phyloP scores from a whole-genome alignment of 2,888 invertebrate species.

The Phaedon cochleariae region DNA sequence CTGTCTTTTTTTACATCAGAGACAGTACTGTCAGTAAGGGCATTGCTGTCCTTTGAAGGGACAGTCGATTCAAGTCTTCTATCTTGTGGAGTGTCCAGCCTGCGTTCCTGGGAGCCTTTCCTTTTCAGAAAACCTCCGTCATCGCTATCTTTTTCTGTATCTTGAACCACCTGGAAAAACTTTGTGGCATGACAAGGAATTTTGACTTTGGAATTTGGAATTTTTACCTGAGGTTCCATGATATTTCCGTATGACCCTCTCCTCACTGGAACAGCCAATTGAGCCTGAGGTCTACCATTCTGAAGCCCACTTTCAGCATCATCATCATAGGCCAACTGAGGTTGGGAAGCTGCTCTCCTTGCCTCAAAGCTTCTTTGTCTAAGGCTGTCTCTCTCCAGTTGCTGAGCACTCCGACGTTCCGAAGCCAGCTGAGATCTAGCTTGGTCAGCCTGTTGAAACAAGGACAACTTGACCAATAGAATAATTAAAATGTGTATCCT shows the following conservation, averaged over 20 bases:
- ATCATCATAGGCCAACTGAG: slow-evolving; percentile 69
- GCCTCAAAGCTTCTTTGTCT: slow-evolving; percentile 68
- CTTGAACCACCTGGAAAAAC: slow-evolving; percentile 24
- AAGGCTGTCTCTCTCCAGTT: slow-evolving; percentile 69
- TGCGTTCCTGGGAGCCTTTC: slow-evolving; percentile 57
- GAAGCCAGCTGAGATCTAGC: slow-evolving; percentile 42
- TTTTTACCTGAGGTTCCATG: slow-evolving; percentile 60
- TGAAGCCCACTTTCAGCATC: slow-evolving; percentile 52
- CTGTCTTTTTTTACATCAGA: slow-evolving; percentile 19
- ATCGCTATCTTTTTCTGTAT: slow-evolving; percentile 55
- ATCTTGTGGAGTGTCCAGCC: slow-evolving; percentile 37
- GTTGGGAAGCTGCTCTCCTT: slow-evolving; percentile 72
- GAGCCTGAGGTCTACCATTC: slow-evolving; percentile 53
- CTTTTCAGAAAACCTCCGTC: slow-evolving; percentile 69
- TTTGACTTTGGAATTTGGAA: not conserved
- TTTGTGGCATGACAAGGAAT: not conserved
- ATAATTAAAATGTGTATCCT: too few species aligned
- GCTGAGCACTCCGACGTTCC: slow-evolving; percentile 70
- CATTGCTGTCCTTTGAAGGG: slow-evolving; percentile 21
- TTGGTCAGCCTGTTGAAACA: not conserved
- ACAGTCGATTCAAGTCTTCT: not conserved
- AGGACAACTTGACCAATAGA: too few species aligned
- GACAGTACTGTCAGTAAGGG: not conserved
- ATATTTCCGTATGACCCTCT: slow-evolving; percentile 71
- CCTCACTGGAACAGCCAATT: slow-evolving; percentile 57